Evolutionary conservation across 1,140 invertebrate species (phyloP), one percentile per base, ranked within the genome.

Genomic region (Drosophila pseudoananassae): DNA sequence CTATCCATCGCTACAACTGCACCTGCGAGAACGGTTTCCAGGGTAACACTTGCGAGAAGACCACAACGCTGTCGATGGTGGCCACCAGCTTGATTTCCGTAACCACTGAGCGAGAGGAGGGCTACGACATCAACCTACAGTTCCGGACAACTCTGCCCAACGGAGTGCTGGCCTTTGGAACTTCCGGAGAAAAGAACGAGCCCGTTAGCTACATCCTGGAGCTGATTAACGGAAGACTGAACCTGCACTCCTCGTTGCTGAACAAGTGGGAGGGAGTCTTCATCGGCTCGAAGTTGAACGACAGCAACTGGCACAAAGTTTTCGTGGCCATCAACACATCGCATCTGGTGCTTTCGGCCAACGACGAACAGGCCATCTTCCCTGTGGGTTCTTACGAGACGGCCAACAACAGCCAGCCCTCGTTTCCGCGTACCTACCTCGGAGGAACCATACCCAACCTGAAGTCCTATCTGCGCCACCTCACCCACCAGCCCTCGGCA

Each of bases 261-360:
- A 98, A 97, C 90, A 97, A 96, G 92, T 97, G 96, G 96, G 96
- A 97, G 80, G 97, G 97, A 0, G 96, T 97, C 3, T 97, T 96
- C 82, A 95, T 97, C 65, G 97, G 96, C 0, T 95, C 95, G 15
- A 94, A 94, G 72, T 92, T 98, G 9, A 98, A 98, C 83, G 95
- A 98, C 85, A 96, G 96, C 57, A 94, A 94, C 33, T 98, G 97
- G 97, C 97, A 98, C 79, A 96, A 96, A 84, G 94, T 97, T 8
- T 97, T 97, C 88, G 96, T 98, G 25, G 95, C 96, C 0, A 97
- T 97, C 5, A 98, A 97, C 91, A 95, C 96, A 1, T 96, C 96
- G 2, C 96, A 97, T 92, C 93, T 97, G 46, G 95, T 97, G 20
- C 92, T 98, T 3, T 95, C 96, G 0, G 96, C 96, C 1, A 97